A percentile compares a stretch with the other conserved stretches of the same genome.
These are phyloP conservation scores for Pollicipes pollicipes DNA, from an alignment of 1,140 invertebrate genomes.

Conservation along the genomic window DNA sequence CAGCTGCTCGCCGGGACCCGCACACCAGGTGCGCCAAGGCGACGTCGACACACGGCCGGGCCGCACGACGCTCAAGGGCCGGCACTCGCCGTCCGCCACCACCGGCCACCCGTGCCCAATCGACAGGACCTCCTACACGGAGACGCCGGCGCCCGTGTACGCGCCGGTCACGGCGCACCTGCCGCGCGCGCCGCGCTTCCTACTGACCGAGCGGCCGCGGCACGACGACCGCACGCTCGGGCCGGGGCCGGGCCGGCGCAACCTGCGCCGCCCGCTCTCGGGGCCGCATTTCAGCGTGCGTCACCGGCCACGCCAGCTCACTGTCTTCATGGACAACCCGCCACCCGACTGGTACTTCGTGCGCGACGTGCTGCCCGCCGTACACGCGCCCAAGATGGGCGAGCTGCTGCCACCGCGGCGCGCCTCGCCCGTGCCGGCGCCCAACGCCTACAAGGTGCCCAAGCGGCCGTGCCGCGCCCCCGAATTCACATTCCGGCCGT, in stretches of 20 bases:
- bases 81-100: not conserved
- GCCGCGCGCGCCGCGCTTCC: not conserved
- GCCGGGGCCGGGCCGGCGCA: not conserved
- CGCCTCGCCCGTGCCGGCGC: not conserved
- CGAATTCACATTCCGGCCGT: not conserved
- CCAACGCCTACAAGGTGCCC: not conserved
- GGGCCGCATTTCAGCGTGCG: not conserved
- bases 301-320: not conserved
- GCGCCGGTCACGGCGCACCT: not conserved
- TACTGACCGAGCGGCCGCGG: not conserved
- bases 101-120: not conserved
- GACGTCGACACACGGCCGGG: not conserved
- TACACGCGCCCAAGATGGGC: not conserved
- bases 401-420: not conserved
- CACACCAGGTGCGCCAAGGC: not conserved
- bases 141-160: not conserved
- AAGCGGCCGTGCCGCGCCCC: too few species aligned
- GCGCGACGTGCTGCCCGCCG: not conserved
- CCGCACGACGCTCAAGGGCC: not conserved
- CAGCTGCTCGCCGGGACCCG: not conserved
- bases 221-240: not conserved
- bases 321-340: not conserved
- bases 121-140: not conserved
- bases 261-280: not conserved
- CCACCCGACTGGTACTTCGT: not conserved